phyloP scores from a whole-genome alignment of 2,113 vertebrate genomes.

The Cercopithecus mona region DNA sequence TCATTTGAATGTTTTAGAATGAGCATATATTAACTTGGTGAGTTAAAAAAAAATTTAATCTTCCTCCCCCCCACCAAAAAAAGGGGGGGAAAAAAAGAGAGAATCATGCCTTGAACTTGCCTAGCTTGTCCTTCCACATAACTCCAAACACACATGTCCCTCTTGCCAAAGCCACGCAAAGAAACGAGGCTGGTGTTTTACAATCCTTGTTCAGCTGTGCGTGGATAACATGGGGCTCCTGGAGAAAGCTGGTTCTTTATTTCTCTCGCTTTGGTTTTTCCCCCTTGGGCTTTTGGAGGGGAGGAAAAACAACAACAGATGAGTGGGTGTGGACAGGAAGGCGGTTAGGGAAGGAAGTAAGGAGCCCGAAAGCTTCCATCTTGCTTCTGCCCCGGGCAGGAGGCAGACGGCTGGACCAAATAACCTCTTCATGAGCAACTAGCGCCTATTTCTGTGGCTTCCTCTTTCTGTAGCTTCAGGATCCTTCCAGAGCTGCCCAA shows the following conservation, averaged over 20 bases:
- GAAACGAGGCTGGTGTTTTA: background rate
- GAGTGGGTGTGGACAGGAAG: background rate
- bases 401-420: background rate
- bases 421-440: background rate
- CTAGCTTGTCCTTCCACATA: background rate
- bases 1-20: conserved; percentile 38
- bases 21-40: conserved; percentile 31
- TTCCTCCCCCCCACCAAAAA: background rate
- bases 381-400: background rate
- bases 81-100: conserved; percentile 17
- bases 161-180: background rate
- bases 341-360: background rate
- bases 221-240: background rate
- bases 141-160: background rate
- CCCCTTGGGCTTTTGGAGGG: conserved; percentile 8
- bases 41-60: background rate
- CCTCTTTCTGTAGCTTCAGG: background rate
- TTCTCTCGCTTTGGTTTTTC: background rate
- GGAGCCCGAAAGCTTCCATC: background rate
- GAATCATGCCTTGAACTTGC: background rate
- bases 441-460: background rate
- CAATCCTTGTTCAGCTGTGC: background rate
- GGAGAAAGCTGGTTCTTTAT: background rate
- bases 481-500: background rate
- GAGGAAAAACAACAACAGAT: background rate